These are phyloP conservation scores for Stegodyphus dumicola DNA, from an alignment of 1,140 invertebrate species.

Conservation along the genomic window DNA sequence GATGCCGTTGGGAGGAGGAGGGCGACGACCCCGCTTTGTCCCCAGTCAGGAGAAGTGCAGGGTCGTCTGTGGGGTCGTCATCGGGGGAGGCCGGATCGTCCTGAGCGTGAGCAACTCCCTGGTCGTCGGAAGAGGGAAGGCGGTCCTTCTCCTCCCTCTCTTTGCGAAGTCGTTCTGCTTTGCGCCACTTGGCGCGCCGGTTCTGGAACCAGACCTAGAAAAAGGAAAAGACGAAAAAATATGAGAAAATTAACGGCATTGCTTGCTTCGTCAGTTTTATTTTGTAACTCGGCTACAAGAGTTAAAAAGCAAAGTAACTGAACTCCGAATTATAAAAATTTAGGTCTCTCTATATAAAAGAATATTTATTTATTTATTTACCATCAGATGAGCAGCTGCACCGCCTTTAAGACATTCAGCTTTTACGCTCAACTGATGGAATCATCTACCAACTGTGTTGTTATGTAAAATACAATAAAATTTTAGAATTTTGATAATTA, in stretches of 20 bases:
- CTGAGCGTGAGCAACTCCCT: neutral
- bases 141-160: conserved; percentile 72
- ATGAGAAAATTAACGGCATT: neutral
- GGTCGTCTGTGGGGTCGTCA: conserved; percentile 18
- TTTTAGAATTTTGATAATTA: no score
- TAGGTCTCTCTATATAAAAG: no score
- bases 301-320: no score
- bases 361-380: no score
- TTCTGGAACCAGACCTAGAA: conserved; percentile 94
- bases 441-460: no score
- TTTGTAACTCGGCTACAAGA: no score
- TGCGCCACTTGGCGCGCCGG: conserved; percentile 91
- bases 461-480: no score
- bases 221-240: conserved; percentile 4
- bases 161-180: conserved; percentile 89
- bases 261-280: neutral
- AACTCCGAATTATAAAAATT: no score
- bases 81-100: conserved; percentile 17
- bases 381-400: no score
- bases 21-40: conserved; percentile 26
- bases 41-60: neutral
- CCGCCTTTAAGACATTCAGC: no score
- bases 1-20: conserved; percentile 32
- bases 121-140: conserved; percentile 43
- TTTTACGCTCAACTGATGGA: no score